A percentile compares a stretch with the other conserved stretches of the same genome.
Evolutionary conservation across 1,140 invertebrate species (phyloP).

Genomic region (Drosophila bifasciata): DNA sequence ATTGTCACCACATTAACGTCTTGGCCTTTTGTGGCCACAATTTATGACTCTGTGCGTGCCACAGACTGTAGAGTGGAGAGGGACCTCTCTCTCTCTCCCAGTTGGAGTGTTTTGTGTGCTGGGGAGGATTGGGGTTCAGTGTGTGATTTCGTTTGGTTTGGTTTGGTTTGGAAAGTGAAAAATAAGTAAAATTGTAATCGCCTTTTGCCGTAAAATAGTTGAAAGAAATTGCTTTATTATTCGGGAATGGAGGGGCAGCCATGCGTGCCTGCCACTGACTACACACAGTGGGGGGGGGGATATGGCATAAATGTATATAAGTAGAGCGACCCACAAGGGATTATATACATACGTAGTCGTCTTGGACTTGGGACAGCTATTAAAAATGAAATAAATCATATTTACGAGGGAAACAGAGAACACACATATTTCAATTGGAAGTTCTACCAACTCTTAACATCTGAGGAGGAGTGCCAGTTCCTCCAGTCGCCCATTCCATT

Average conservation of each 20-base stretch:
- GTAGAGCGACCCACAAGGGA: slow-evolving; percentile 40
- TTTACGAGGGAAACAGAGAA: slow-evolving; percentile 5
- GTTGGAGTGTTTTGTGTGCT: slow-evolving; percentile 19
- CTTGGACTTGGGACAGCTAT: slow-evolving; percentile 24
- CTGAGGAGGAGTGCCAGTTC: slow-evolving; percentile 24
- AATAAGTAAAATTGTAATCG: slow-evolving; percentile 80
- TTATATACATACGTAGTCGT: slow-evolving; percentile 6
- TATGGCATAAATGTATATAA: slow-evolving; percentile 7
- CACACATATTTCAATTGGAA: background rate
- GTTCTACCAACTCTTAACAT: background rate
- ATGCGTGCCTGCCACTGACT: slow-evolving; percentile 45
- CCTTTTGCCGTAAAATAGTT: slow-evolving; percentile 75
- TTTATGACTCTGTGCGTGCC: slow-evolving; percentile 74
- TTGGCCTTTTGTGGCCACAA: slow-evolving; percentile 79
- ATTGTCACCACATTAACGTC: slow-evolving; percentile 82
- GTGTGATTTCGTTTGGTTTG: slow-evolving; percentile 12
- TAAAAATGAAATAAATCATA: slow-evolving; percentile 44
- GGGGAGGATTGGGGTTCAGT: slow-evolving; percentile 12
- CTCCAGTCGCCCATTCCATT: slow-evolving; percentile 10
- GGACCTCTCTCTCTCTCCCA: background rate
- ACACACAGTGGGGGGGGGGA: slow-evolving; percentile 33
- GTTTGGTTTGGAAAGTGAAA: slow-evolving; percentile 76
- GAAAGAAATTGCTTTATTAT: slow-evolving; percentile 77
- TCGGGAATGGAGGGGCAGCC: slow-evolving; percentile 18
- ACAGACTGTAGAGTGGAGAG: background rate